Conservation (phyloP, 1,140 invertebrate genomes). For the Mercenaria mercenaria region DNA sequence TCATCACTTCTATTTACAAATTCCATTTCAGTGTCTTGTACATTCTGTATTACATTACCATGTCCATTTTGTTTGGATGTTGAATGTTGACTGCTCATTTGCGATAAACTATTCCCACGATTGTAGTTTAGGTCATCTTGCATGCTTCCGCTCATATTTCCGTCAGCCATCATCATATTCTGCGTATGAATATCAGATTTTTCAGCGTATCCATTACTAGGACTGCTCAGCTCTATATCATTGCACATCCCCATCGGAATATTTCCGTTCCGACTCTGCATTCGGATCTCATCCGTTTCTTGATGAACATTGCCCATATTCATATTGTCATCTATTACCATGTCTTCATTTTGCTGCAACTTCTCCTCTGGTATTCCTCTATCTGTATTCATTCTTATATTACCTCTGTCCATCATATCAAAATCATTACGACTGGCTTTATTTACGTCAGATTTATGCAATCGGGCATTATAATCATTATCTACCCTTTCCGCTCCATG, state of each 20-base stretch:
- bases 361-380: constrained; percentile 6
- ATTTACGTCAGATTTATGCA: constrained; percentile 45
- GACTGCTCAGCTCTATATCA: constrained; percentile 44
- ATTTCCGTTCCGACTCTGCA: constrained; percentile 37
- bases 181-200: constrained; percentile 13
- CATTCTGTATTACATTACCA: background rate
- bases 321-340: constrained; percentile 50
- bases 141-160: constrained; percentile 5
- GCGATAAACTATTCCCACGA: background rate
- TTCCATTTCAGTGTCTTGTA: constrained; percentile 42
- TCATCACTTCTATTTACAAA: constrained; percentile 42
- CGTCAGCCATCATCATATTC: constrained; percentile 23
- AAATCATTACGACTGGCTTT: constrained; percentile 2
- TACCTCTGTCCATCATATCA: constrained; percentile 45
- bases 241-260: constrained; percentile 39
- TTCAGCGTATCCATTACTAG: constrained; percentile 6
- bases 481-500: background rate
- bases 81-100: constrained; percentile 37
- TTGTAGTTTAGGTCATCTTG: constrained; percentile 6
- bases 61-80: constrained; percentile 45
- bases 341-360: constrained; percentile 29
- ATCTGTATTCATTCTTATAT: constrained; percentile 20
- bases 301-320: constrained; percentile 14
- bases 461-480: background rate
- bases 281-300: constrained; percentile 10